phyloP scores from a whole-genome alignment of 1,140 invertebrate genomes.

The Amyelois transitella region DNA sequence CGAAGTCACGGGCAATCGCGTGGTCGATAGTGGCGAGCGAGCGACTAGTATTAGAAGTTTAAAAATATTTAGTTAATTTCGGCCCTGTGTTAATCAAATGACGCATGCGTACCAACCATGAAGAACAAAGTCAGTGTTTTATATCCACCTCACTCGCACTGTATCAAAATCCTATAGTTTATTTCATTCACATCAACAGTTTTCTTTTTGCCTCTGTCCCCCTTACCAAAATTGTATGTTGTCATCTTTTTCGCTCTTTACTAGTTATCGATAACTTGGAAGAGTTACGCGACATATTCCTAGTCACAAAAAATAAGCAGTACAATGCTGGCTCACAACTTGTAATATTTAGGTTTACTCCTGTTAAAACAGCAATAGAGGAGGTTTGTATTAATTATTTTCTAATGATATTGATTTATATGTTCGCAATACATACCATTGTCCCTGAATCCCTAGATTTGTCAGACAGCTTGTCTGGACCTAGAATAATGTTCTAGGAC shows the following conservation, averaged over 20 bases:
- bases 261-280: conserved; percentile 48
- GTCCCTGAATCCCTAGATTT: conserved; percentile 23
- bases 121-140: conserved; percentile 53
- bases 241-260: conserved; percentile 29
- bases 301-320: not conserved
- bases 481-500: conserved; percentile 29
- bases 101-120: conserved; percentile 68
- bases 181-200: conserved; percentile 31
- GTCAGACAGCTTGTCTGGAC: conserved; percentile 37
- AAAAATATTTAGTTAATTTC: conserved; percentile 18
- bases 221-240: conserved; percentile 8
- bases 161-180: not conserved
- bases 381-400: not conserved
- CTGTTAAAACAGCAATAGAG: not conserved
- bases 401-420: not conserved
- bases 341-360: not conserved
- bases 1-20: too few relatives aligned
- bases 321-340: not conserved
- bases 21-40: too few relatives aligned
- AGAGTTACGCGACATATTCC: not conserved
- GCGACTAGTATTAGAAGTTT: too few relatives aligned
- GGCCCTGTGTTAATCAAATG: conserved; percentile 42
- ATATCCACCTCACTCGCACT: conserved; percentile 36
- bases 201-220: conserved; percentile 27
- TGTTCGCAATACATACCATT: conserved; percentile 6